Evolutionary conservation across 2,797 vertebrate species (phyloP), one percentile per base, ranked within the genome.

Genomic region (Chiroxiphia lanceolata): DNA sequence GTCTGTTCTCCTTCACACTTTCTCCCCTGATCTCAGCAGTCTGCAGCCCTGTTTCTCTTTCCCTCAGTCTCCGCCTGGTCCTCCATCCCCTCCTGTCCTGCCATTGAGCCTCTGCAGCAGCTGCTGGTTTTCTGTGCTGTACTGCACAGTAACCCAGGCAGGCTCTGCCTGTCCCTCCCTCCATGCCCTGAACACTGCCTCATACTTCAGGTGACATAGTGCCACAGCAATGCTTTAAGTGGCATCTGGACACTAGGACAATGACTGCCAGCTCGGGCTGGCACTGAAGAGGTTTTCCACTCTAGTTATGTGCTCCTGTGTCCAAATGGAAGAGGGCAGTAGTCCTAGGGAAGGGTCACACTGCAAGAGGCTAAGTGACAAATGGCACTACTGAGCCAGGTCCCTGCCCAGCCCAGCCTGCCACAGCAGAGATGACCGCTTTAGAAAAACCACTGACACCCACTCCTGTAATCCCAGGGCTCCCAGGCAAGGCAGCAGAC

Each of bases 401-500:
- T 25, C 42, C 3, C 69, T 87, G 53, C 34, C 27, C 42, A 65
- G 56, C 57, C 36, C 68, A 22, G 47, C 27, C 42, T 6, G n/a
- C 25, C 40, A 29, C 65, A 38, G 27, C 56, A 47, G 22, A 22
- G 17, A 57, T 10, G 29, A 8, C n/a, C 22, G 10, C 71, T 34
- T 53, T 57, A 60, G 59, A n/a, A 42, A 56, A 34, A 65, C 25
- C 16, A 4, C 45, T 34, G 50, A 60, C 45, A 17, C 29, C 48
- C 29, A 7, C 44, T 48, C 5, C 9, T 48, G 59, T 0, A 0
- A 34, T 18, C 31, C 44, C 27, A 18, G 22, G 23, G 18, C 42
- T 34, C 31, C 29, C 44, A 70, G 60, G 25, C 4, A 2, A 15
- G 42, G 59, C 50, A 69, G 11, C n/a, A 14, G n/a, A 40, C 51